Conservation (phyloP, 1,140 invertebrate species). For the Megathymus violae region DNA sequence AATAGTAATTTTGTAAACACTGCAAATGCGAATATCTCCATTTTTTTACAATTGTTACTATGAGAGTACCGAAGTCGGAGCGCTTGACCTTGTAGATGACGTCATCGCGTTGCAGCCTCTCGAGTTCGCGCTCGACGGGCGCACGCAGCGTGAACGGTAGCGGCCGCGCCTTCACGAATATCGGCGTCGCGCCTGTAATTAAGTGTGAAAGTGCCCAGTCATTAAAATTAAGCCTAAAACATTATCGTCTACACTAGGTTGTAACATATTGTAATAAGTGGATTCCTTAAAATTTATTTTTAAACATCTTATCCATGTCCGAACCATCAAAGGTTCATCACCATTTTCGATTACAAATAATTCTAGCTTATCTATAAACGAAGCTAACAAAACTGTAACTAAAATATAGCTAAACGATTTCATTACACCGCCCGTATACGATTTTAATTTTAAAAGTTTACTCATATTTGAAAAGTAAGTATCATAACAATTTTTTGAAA, state of each 20-base stretch:
- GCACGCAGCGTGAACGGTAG: constrained; percentile 24
- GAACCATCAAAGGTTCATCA: constrained; percentile 44
- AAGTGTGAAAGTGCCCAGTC: constrained; percentile 14
- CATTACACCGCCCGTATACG: constrained; percentile 25
- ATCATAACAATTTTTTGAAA: constrained; percentile 33
- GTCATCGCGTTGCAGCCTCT: constrained; percentile 5
- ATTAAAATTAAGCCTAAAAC: constrained; percentile 14
- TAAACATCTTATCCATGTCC: constrained; percentile 27
- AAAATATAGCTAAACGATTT: constrained; percentile 12
- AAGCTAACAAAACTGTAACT: background rate
- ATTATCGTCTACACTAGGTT: background rate
- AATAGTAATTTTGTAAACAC: constrained; percentile 42
- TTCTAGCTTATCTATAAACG: background rate
- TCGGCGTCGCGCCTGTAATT: background rate
- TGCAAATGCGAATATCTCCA: constrained; percentile 37
- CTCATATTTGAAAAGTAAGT: constrained; percentile 25
- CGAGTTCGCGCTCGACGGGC: constrained; percentile 19
- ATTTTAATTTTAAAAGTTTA: constrained; percentile 23
- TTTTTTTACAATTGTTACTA: constrained; percentile 41
- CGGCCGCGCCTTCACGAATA: constrained; percentile 43
- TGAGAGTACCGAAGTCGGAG: constrained; percentile 43
- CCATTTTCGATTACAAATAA: constrained; percentile 41
- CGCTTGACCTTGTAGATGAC: constrained; percentile 33
- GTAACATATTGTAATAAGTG: background rate
- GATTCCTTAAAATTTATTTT: constrained; percentile 2